A percentile compares a stretch with the other conserved stretches of the same genome.
These are phyloP conservation scores for Sebastes trivittatus DNA, from an alignment of 2,797 vertebrate species.

Conservation along the genomic window DNA sequence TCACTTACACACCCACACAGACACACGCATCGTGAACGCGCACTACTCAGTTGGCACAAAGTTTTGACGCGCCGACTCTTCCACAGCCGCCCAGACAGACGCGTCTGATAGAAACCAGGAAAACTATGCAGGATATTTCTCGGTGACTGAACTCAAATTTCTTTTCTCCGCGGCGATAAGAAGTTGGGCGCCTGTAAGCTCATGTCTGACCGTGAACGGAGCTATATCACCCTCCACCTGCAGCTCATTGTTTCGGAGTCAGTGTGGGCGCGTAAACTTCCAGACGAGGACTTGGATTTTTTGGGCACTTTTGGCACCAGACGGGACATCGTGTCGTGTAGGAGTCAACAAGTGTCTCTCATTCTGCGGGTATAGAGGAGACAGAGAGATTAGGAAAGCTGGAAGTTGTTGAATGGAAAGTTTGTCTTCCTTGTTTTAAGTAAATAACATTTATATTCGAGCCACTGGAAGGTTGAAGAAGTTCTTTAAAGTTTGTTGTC, in stretches of 20 bases:
- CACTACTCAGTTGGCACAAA: constrained; percentile 31
- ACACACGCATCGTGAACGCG: constrained; percentile 22
- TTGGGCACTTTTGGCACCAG: constrained; percentile 17
- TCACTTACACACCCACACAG: not conserved
- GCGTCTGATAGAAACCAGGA: constrained; percentile 16
- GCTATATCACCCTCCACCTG: constrained; percentile 70
- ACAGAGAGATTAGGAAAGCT: not conserved
- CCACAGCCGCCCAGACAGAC: not conserved
- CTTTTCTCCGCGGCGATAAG: constrained; percentile 53
- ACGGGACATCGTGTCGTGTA: constrained; percentile 14
- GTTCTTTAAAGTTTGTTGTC: not conserved
- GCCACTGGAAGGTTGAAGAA: not conserved
- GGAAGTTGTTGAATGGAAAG: constrained; percentile 8
- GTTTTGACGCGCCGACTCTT: constrained; percentile 47
- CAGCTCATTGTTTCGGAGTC: constrained; percentile 5
- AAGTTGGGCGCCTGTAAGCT: constrained; percentile 61
- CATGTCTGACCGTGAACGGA: constrained; percentile 67
- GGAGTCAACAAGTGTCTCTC: constrained; percentile 33
- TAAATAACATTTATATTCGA: not conserved
- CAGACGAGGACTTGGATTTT: not conserved
- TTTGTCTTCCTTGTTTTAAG: not conserved
- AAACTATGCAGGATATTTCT: constrained; percentile 68
- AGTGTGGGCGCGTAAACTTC: constrained; percentile 23
- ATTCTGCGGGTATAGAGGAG: not conserved
- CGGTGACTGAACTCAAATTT: constrained; percentile 37